Evolutionary conservation across 2,797 vertebrate species (phyloP).

Genomic region (Lutjanus campechanus): DNA sequence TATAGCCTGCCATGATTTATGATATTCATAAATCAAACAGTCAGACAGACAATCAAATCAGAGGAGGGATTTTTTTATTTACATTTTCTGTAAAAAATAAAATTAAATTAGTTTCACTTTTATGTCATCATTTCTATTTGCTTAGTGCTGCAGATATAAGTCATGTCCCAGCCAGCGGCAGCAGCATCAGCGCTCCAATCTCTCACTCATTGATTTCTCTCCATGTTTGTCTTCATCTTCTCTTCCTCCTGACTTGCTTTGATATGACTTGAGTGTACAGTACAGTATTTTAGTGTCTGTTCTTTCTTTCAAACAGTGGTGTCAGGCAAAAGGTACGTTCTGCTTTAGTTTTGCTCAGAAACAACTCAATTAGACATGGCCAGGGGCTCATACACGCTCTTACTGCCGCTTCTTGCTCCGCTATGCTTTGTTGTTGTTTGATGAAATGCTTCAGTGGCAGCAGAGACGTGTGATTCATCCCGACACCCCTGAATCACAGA

Average conservation of each 20-base stretch:
- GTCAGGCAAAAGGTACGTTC: constrained; percentile 76
- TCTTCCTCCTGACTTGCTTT: constrained; percentile 54
- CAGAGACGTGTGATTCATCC: constrained; percentile 69
- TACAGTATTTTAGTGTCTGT: constrained; percentile 62
- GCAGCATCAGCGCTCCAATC: constrained; percentile 32
- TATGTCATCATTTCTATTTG: constrained; percentile 40
- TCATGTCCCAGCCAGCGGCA: constrained; percentile 30
- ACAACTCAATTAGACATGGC: constrained; percentile 72
- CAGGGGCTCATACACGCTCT: constrained; percentile 55
- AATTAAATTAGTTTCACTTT: constrained; percentile 37
- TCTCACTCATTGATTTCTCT: constrained; percentile 58
- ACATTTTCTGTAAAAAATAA: constrained; percentile 9
- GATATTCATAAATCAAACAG: constrained; percentile 40
- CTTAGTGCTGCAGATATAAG: constrained; percentile 14
- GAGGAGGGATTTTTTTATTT: constrained; percentile 4
- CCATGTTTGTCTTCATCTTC: constrained; percentile 56
- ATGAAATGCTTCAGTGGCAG: constrained; percentile 71
- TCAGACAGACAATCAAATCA: constrained; percentile 30
- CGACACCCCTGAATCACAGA: constrained; percentile 60
- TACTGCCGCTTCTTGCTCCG: constrained; percentile 57
- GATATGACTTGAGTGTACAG: constrained; percentile 60
- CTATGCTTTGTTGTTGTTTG: constrained; percentile 71
- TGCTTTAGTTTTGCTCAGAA: constrained; percentile 71
- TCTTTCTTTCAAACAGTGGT: constrained; percentile 71
- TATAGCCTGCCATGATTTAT: constrained; percentile 18